Base-by-base conservation (phyloP, 2,797 vertebrate species). In the Paramormyrops hopkinsi region DNA sequence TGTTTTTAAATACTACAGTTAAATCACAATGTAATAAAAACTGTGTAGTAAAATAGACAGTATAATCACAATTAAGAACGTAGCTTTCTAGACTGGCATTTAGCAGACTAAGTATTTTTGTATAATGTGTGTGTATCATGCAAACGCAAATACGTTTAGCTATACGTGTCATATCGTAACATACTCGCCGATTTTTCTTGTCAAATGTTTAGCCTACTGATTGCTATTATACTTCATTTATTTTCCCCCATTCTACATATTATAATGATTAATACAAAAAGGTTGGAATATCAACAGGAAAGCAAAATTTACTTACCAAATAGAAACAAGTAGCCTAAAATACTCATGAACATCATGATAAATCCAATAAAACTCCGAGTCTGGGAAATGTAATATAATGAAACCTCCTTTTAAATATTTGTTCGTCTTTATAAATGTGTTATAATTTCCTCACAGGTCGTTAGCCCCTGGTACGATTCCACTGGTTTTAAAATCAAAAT, bases 261-360 rank as follows among this genome's bases (percentile, higher is more conserved):
- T 46, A 48, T 54, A 73, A 79, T 41, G 33, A 53, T 41, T 79
- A 7, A 44, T 44, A 44, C 25, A 6, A 69, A 90, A 84, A 65
- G 88, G 86, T 1, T 25, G 48, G n/a, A 9, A 14, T 25, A 85
- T 92, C 89, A 65, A 3, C 46, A 88, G 0, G 41, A 89, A 48
- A 88, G 69, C 53, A 93, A 88, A 51, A 59, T 79, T 89, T 89
- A 93, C 95, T 96, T 93, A 97, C 96, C 96, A 93, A 95, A 73
- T 90, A 96, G 93, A 92, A 96, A 94, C 76, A 95, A 92, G 89
- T 93, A 91, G 89, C 93, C 90, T 94, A 92, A 92, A 73, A 95
- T 91, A 92, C 92, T 94, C 92, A 95, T 93, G 94, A 94, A 94
- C 94, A 94, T 94, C 82, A 92, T 95, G 93, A 90, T 90, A 92